Base-by-base conservation (phyloP, 2,888 invertebrate genomes). In the Pyralis farinalis region DNA sequence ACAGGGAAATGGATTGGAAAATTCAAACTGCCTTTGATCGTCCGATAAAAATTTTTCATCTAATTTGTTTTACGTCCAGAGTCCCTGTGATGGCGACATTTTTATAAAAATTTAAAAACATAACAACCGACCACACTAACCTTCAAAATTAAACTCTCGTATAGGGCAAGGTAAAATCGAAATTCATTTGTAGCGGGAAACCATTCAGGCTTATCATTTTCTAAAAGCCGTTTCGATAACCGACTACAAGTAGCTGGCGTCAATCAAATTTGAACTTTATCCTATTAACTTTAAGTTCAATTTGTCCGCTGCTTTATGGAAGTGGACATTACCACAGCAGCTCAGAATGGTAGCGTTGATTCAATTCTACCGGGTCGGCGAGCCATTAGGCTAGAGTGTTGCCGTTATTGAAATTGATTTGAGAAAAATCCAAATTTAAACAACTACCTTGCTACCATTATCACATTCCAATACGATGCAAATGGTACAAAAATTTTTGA, bases 311-410 rank as follows among this genome's bases (percentile, higher is more conserved):
- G 34, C 38, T 11, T 40, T 43, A 43, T 43, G 39, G 22, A 33
- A 41, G 37, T 33, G 34, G 37, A 25, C 25, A 25, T 25, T 25
- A 25, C 25, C n/a, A n/a, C 25, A 7, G 25, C 25, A 25, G 25
- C 25, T 46, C 40, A 33, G 41, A 38, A 42, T 42, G 48, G 42
- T 34, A 34, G 43, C 50, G 20, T 46, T 55, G 53, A 60, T 60
- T 58, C 49, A 46, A 59, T 58, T 58, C 47, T 45, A 45, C 44
- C 49, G 51, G 57, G 50, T 58, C 57, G 53, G 45, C 47, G 38
- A 41, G 50, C 52, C 50, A 46, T 53, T 58, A 53, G 50, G 47
- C 44, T 42, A 46, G 44, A 50, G 44, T 49, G 58, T 48, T 50
- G 45, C 45, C 43, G 46, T 49, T 53, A 33, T 39, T 33, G 38